Conservation (phyloP, 2,888 invertebrate genomes). For the Calephelis perditalis region DNA sequence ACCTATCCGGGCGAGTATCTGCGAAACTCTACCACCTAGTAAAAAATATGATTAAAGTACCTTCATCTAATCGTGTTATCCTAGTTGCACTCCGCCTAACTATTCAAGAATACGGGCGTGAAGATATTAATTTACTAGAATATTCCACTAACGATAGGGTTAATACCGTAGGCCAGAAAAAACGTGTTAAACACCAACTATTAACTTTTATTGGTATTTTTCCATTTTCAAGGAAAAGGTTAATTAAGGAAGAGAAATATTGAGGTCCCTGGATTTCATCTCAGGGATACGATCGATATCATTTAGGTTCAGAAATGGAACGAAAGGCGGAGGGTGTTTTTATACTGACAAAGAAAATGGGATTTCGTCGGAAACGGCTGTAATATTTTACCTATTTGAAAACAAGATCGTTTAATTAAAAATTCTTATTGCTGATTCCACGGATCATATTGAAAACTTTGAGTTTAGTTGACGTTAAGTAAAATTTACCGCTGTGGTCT, state of each 20-base stretch:
- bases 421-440: neutral
- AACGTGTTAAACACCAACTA: slow-evolving; percentile 1
- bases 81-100: too few relatives aligned
- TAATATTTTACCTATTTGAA: slow-evolving; percentile 11
- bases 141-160: too few relatives aligned
- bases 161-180: too few relatives aligned
- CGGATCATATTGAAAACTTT: too few relatives aligned
- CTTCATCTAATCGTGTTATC: too few relatives aligned
- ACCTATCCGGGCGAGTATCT: too few relatives aligned
- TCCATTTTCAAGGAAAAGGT: slow-evolving; percentile 14
- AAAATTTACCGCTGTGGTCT: too few relatives aligned
- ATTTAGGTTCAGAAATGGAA: slow-evolving; percentile 51
- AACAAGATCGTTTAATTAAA: slow-evolving; percentile 4
- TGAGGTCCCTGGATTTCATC: slow-evolving; percentile 30
- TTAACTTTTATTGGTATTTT: slow-evolving; percentile 10
- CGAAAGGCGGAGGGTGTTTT: slow-evolving; percentile 45
- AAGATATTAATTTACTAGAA: too few relatives aligned
- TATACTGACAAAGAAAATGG: slow-evolving; percentile 43
- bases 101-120: too few relatives aligned
- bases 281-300: slow-evolving; percentile 55
- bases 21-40: too few relatives aligned
- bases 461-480: too few relatives aligned
- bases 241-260: slow-evolving; percentile 33
- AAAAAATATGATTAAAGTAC: too few relatives aligned
- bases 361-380: slow-evolving; percentile 3